Conservation (phyloP, 2,797 vertebrate species). For the Tamandua tetradactyla region DNA sequence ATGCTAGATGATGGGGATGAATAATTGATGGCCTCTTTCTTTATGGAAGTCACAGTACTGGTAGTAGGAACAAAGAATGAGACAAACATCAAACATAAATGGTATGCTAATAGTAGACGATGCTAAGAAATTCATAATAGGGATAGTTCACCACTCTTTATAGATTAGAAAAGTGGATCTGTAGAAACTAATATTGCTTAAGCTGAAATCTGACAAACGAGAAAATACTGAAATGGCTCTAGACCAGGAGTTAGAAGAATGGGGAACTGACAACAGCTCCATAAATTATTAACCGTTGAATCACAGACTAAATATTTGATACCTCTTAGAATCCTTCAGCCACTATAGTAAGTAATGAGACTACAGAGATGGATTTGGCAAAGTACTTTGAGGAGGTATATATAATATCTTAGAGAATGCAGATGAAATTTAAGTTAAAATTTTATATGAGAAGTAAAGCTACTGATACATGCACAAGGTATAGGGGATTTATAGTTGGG, state of each 20-base stretch:
- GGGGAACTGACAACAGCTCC: not conserved
- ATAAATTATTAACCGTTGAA: not conserved
- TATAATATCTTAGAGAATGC: not conserved
- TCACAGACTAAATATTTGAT: not conserved
- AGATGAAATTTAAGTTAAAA: not conserved
- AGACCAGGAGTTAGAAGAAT: not conserved
- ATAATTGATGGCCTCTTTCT: not conserved
- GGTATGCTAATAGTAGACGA: not conserved
- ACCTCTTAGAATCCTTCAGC: not conserved
- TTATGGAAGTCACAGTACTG: conserved; percentile 19
- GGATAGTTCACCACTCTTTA: not conserved
- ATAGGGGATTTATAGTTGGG: not conserved
- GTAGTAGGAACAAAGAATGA: not conserved
- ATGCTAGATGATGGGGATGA: not conserved
- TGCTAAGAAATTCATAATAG: not conserved
- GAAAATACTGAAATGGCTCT: not conserved
- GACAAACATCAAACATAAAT: not conserved
- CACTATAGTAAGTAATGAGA: not conserved
- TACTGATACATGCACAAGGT: not conserved
- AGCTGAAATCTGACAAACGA: not conserved
- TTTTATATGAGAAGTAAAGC: not conserved
- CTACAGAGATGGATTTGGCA: not conserved
- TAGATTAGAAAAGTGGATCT: not conserved
- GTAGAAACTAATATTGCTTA: not conserved
- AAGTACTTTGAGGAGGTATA: not conserved